Base-by-base conservation (phyloP, 2,888 invertebrate species). In the Cephus sareptanus region DNA sequence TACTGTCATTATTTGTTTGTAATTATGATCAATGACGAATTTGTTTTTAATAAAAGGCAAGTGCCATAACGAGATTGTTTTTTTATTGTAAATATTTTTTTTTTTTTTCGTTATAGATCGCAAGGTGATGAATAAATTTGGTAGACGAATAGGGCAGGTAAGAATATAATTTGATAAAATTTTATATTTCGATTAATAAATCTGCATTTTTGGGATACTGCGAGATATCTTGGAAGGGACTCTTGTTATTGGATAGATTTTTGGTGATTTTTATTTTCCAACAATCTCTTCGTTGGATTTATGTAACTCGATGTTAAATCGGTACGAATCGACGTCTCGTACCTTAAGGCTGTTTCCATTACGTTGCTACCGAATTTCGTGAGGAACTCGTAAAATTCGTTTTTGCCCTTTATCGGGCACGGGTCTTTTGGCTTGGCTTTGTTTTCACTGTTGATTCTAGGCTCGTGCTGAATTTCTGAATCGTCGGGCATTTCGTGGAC, bases 41-140 rank as follows among this genome's bases (percentile, higher is more conserved):
- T 90, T 89, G 88, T 90, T 90, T 88, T 87, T 87, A 89, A 89
- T 89, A 89, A 87, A 90, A 70, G 87, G 90, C 89, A 88, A 86
- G 89, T 89, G 89, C 89, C 89, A 90, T 90, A 89, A 89, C 86
- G 34, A 13, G n/a, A 74, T 74, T 34, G 31, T 34, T 0, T 31
- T 31, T 35, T 35, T 35, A 35, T 35, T 35, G 0, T 11, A 35
- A 35, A 9, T 34, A 6, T 34, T 11, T 11, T 11, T 34, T 34
- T 34, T 11, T 34, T 34, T 34, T 34, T 34, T 34, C 1, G 34
- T 34, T 11, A 34, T 34, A 11, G 1, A 11, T 34, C 34, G 34
- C 11, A 35, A 12, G 35, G 35, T 3, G 35, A 35, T 11, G 0
- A 35, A 35, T 12, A 12, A 11, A 35, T 35, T 12, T 11, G 34